A percentile compares a stretch with the other conserved stretches of the same genome.
These are phyloP conservation scores for Ptychochromis oligacanthus DNA, from an alignment of 2,113 vertebrate genomes.

Conservation along the genomic window DNA sequence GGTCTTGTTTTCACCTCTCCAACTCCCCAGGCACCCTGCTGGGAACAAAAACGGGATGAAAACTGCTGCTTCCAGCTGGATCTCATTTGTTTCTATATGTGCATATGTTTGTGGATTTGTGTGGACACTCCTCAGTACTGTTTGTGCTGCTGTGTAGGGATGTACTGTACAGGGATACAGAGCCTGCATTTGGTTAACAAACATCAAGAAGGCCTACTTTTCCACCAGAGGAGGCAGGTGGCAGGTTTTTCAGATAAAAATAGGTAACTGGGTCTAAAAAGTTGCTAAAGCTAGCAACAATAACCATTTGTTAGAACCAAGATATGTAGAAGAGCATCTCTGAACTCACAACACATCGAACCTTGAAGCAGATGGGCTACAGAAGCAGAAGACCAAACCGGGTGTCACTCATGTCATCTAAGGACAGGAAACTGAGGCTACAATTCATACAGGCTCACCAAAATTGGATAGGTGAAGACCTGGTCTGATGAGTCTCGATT, in stretches of 20 bases:
- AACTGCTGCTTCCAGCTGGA: conserved; percentile 35
- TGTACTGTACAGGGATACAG: background rate
- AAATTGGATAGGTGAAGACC: background rate
- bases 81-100: conserved; percentile 12
- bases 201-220: background rate
- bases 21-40: conserved; percentile 14
- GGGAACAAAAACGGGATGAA: conserved; percentile 14
- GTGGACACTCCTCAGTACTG: background rate
- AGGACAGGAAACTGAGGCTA: background rate
- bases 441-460: background rate
- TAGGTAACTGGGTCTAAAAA: too few species aligned
- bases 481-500: background rate
- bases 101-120: background rate
- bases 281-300: background rate
- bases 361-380: background rate
- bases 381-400: background rate
- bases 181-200: background rate
- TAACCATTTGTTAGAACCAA: background rate
- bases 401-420: background rate
- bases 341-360: background rate
- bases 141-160: background rate
- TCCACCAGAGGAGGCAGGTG: background rate
- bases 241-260: background rate
- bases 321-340: background rate
- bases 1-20: conserved; percentile 34